Evolutionary conservation across 2,113 vertebrate species (phyloP), one percentile per base, ranked within the genome.

Genomic region (Cariama cristata): DNA sequence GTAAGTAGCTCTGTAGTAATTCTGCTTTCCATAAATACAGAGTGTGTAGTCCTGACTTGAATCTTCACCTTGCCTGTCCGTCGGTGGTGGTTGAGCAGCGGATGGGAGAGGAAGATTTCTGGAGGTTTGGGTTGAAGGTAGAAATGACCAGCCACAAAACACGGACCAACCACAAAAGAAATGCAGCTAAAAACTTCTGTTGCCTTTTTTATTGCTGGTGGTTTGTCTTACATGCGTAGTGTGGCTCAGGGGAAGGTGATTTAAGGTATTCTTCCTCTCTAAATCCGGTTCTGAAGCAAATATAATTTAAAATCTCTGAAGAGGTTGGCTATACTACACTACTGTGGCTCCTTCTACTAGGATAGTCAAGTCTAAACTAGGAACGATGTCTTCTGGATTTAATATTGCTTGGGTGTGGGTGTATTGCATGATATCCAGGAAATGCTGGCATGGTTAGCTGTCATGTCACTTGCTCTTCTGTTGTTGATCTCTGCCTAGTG

Each of bases 211-310:
- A 8, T 35, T 71, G 9, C 64, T 32, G 71, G 16, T 40, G 3
- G 22, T 14, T 49, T 5, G 26, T 66, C 45, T 56, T 81, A 4
- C 0, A 0, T 22, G 42, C 9, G 0, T 4, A 19, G 44, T 19
- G 50, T 40, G 28, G 69, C 84, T 62, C 44, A 12, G 35, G 74
- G 59, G 44, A 40, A 66, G 93, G 77, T 49, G 84, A 27, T 28
- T 52, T 19, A 8, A 81, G 59, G 69, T 79, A 8, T 8, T 11
- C 69, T 85, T 63, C 44, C 40, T 35, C 55, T 73, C 15, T 50
- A 60, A 73, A 85, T 30, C 58, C 74, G 26, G 40, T 55, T 86
- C 64, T 56, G 56, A 69, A 68, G 50, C 88, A 66, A 53, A 73
- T 33, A 9, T 4, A 21, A 59, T 35, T 42, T 28, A 14, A 82